Percentiles rank a stretch among this genome's conserved stretches.
phyloP scores from a whole-genome alignment of 2,113 vertebrate species.

The Paradoxurus hermaphroditus region DNA sequence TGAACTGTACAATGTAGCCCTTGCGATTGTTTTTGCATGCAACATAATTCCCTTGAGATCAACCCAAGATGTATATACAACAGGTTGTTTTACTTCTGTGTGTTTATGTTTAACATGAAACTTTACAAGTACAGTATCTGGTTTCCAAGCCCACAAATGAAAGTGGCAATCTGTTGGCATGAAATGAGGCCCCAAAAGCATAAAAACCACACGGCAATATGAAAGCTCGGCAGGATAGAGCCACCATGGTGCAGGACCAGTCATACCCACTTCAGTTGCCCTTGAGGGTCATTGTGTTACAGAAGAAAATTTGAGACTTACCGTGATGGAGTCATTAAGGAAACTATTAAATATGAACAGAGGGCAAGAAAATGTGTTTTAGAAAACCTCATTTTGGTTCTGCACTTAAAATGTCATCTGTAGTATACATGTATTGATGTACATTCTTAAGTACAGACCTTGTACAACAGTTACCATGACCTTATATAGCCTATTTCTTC shows the following conservation, averaged over 20 bases:
- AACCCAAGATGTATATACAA: neutral
- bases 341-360: slow-evolving; percentile 9
- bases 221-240: neutral
- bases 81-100: neutral
- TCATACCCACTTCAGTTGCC: neutral
- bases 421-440: neutral
- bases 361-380: neutral
- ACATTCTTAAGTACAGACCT: slow-evolving; percentile 12
- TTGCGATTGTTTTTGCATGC: neutral
- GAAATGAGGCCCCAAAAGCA: neutral
- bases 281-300: neutral
- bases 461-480: neutral
- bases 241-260: neutral
- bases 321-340: neutral
- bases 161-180: neutral
- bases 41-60: neutral
- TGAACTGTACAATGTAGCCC: neutral
- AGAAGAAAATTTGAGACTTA: slow-evolving; percentile 1
- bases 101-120: neutral
- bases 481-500: neutral
- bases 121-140: neutral
- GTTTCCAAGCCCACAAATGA: slow-evolving; percentile 21
- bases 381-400: slow-evolving; percentile 2
- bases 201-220: neutral
- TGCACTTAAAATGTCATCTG: neutral